Base-by-base conservation (phyloP, 2,888 invertebrate species). In the Netelia inedita region DNA sequence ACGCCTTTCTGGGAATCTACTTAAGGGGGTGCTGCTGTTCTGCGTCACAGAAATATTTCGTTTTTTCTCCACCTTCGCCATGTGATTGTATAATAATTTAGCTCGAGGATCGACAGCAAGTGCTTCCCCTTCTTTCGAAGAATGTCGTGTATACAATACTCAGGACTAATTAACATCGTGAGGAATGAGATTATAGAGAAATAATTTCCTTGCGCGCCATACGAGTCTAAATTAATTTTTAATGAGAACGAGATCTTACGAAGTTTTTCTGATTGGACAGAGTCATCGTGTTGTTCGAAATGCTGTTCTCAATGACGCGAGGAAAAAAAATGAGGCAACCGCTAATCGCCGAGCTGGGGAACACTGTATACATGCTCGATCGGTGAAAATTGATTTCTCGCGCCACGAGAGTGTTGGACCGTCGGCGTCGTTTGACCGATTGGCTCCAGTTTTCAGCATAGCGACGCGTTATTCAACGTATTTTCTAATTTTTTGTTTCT, bases 301-400 rank as follows among this genome's bases (percentile, higher is more conserved):
- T 50, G 61, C 59, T 59, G 61, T 69, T 71, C 69, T 59, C n/a
- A 69, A 57, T 35, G 57, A 28, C n/a, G 41, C 55, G 61, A 65
- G 55, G 65, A 57, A 23, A 43, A 21, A 41, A 2, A 61, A 19
- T 16, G 55, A n/a, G 28, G 14, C 61, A 8, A 76, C 3, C 68
- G 5, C 50, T 63, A 50, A 28, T 28, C 23, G 61, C 61, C 11
- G 57, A 57, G 57, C 9, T 16, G 5, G 65, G 28, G 43, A 74
- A 59, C 74, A 41, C 68, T 50, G 21, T 50, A 50, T 61, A 35
- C 14, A 21, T 79, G 73, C 66, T 75, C 80, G 72, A 84, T 80
- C 84, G 81, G 53, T 81, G 81, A 81, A 85, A 85, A 85, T 85
- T 85, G 84, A 85, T 85, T 85, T 65, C 78, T 74, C 78, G 84